Conservation (phyloP, 2,888 invertebrate genomes). For the Heliconius erato region DNA sequence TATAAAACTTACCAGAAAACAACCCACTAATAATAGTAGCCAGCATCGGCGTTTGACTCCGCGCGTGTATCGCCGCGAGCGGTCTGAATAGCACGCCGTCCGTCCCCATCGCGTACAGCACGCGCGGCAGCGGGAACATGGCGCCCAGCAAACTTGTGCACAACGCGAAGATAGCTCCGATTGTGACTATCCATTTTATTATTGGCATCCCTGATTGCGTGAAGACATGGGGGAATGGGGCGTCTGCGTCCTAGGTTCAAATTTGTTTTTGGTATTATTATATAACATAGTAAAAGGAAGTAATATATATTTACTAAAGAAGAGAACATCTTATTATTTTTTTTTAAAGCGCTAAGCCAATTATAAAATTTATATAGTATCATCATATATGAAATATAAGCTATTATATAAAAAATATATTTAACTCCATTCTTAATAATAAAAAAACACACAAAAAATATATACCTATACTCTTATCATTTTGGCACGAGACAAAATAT, state of each 20-base stretch:
- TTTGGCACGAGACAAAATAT: no score
- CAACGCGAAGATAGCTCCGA: slow-evolving; percentile 96
- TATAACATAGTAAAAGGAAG: background rate
- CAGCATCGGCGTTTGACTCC: slow-evolving; percentile 91
- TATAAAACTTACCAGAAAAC: slow-evolving; percentile 86
- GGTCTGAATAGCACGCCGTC: slow-evolving; percentile 94
- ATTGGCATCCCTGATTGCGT: slow-evolving; percentile 90
- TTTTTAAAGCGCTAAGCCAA: no score
- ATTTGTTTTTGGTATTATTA: background rate
- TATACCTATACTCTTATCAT: no score
- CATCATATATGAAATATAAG: no score
- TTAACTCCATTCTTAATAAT: no score
- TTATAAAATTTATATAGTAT: no score
- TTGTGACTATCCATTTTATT: slow-evolving; percentile 95
- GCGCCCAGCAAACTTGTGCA: slow-evolving; percentile 95
- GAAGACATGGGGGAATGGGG: slow-evolving; percentile 95
- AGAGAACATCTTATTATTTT: no score
- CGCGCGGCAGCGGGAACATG: slow-evolving; percentile 95
- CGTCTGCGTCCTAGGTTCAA: slow-evolving; percentile 88
- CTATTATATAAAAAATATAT: no score
- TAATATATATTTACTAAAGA: no score
- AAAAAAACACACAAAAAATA: no score
- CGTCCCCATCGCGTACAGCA: slow-evolving; percentile 95
- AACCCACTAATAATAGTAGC: slow-evolving; percentile 92
- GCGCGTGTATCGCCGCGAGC: slow-evolving; percentile 88